Conservation (phyloP, 2,113 vertebrate species). For the Seriola rivoliana region DNA sequence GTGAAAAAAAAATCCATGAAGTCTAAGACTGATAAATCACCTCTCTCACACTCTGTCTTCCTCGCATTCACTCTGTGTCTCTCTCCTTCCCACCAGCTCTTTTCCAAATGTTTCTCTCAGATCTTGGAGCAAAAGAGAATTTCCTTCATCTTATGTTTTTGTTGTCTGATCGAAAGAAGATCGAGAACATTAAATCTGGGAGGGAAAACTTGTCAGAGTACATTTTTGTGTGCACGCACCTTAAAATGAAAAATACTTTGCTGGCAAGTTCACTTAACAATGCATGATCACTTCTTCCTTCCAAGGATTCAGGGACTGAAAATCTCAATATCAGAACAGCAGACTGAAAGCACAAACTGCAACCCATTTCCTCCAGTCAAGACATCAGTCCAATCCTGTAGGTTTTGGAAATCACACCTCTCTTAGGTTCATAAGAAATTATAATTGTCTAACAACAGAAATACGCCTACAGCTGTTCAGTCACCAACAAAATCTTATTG, state of each 20-base stretch:
- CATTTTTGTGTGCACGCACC: constrained; percentile 39
- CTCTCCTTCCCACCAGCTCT: constrained; percentile 37
- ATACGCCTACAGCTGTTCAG: background rate
- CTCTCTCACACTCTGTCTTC: constrained; percentile 57
- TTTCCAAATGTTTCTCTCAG: constrained; percentile 62
- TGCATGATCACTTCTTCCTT: constrained; percentile 22
- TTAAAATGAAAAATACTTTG: constrained; percentile 41
- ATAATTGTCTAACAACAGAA: background rate
- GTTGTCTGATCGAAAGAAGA: constrained; percentile 49
- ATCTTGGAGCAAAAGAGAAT: constrained; percentile 52
- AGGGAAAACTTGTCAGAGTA: constrained; percentile 7
- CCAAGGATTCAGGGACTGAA: background rate
- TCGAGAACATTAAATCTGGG: constrained; percentile 43
- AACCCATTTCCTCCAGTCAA: constrained; percentile 5
- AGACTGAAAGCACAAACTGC: background rate
- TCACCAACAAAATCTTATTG: background rate
- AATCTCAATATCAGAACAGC: constrained; percentile 4
- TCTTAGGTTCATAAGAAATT: background rate
- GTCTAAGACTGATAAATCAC: constrained; percentile 74
- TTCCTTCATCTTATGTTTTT: constrained; percentile 58
- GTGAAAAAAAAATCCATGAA: constrained; percentile 66
- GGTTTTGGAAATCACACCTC: constrained; percentile 8
- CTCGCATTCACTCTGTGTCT: constrained; percentile 37
- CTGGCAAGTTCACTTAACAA: constrained; percentile 27
- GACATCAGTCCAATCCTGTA: background rate